These are phyloP conservation scores for Pomacea maculata DNA, from an alignment of 1,140 invertebrate species.

Conservation along the genomic window DNA sequence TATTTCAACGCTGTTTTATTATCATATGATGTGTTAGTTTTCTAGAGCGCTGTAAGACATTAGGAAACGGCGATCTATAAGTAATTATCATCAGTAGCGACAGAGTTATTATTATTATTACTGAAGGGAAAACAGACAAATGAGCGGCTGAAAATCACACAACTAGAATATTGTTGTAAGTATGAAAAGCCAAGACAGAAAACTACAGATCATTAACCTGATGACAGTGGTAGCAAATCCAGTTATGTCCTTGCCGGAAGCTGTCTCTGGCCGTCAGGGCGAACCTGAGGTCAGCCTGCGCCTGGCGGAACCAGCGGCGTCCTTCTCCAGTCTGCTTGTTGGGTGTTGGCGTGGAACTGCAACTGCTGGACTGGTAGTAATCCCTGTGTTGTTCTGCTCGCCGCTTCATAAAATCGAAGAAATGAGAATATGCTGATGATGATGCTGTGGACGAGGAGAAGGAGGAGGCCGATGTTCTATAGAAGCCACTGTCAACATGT, in stretches of 20 bases:
- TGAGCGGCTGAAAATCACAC: no score
- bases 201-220: constrained; percentile 29
- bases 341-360: not conserved
- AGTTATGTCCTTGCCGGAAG: constrained; percentile 28
- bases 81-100: no score
- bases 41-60: no score
- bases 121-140: not conserved
- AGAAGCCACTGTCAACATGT: not conserved
- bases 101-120: not conserved
- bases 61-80: no score
- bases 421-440: not conserved
- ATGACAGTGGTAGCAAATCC: constrained; percentile 48
- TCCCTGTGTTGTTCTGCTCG: not conserved
- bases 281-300: constrained; percentile 35
- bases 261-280: constrained; percentile 19
- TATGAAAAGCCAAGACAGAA: no score
- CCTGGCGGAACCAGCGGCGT: constrained; percentile 41
- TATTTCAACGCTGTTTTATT: no score
- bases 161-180: no score
- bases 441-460: not conserved
- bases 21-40: no score
- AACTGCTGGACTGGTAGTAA: not conserved
- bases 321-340: constrained; percentile 30
- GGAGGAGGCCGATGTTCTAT: no score
- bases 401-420: constrained; percentile 8